A percentile compares a stretch with the other conserved stretches of the same genome.
Evolutionary conservation across 1,140 invertebrate species (phyloP).

Genomic region (Atta texana): DNA sequence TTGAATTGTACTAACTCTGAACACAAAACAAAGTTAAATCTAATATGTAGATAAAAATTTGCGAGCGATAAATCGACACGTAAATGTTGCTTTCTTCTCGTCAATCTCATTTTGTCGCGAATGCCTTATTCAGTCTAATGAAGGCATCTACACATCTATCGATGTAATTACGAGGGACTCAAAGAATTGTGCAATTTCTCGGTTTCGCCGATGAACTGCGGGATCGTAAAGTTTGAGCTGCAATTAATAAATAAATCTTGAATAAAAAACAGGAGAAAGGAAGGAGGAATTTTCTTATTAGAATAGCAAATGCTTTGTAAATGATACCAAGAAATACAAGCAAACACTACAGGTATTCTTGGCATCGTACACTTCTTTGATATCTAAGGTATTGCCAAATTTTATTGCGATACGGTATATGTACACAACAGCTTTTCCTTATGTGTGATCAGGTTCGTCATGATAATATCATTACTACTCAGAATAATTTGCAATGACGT

Average conservation of each 20-base stretch:
- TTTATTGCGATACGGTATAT: not conserved
- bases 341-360: conserved; percentile 46
- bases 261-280: not conserved
- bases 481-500: conserved; percentile 65
- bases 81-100: no score
- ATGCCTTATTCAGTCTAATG: conserved; percentile 4
- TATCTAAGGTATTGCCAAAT: not conserved
- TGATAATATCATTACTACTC: conserved; percentile 75
- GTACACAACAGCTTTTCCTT: not conserved
- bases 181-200: not conserved
- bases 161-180: not conserved
- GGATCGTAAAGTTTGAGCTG: not conserved
- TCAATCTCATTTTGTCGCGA: no score
- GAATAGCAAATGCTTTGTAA: conserved; percentile 41
- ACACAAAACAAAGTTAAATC: not conserved
- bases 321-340: conserved; percentile 37
- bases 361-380: conserved; percentile 8
- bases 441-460: conserved; percentile 62
- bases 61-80: no score
- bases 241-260: conserved; percentile 16
- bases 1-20: not conserved
- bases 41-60: no score
- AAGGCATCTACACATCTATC: conserved; percentile 9
- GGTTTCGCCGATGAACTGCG: not conserved
- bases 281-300: conserved; percentile 9